phyloP scores from a whole-genome alignment of 30 jellyfish, hydroid and myxozoan genomes.

The Pseudorhiza aurosa region DNA sequence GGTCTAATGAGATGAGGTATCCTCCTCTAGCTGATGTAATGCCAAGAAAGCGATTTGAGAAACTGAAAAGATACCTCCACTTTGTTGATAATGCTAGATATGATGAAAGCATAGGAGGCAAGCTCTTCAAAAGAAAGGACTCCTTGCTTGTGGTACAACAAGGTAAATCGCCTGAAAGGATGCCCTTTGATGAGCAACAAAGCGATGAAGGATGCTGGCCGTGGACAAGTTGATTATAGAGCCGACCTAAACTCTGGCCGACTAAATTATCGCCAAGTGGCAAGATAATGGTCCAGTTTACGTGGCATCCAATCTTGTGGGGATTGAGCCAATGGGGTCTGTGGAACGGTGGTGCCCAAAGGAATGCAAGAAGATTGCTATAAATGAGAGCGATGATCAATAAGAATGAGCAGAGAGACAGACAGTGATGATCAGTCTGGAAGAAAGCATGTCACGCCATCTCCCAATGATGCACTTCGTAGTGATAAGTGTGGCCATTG shows the following conservation, averaged over 20 bases:
- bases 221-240: slow-evolving; percentile 54
- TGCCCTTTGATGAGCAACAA: slow-evolving; percentile 70
- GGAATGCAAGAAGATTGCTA: slow-evolving; percentile 1
- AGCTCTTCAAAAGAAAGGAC: slow-evolving; percentile 43
- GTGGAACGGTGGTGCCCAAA: slow-evolving; percentile 41
- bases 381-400: slow-evolving; percentile 34
- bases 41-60: slow-evolving; percentile 61
- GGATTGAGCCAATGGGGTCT: slow-evolving; percentile 56
- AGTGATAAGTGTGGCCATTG: slow-evolving; percentile 50
- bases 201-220: slow-evolving; percentile 42
- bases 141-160: slow-evolving; percentile 46
- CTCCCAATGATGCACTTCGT: slow-evolving; percentile 31
- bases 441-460: slow-evolving; percentile 30
- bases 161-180: slow-evolving; percentile 58
- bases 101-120: slow-evolving; percentile 17
- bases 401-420: slow-evolving; percentile 5
- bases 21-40: slow-evolving; percentile 68
- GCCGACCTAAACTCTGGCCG: slow-evolving; percentile 65
- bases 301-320: slow-evolving; percentile 59
- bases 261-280: slow-evolving; percentile 71
- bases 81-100: slow-evolving; percentile 50
- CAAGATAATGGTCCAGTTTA: slow-evolving; percentile 63
- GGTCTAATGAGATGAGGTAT: slow-evolving; percentile 60
- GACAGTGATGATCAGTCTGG: slow-evolving; percentile 16
- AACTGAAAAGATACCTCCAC: slow-evolving; percentile 31